Percentiles rank a stretch among this genome's conserved stretches.
These are phyloP conservation scores for Bothrops jararaca DNA, from an alignment of 2,113 vertebrate species.

Conservation along the genomic window DNA sequence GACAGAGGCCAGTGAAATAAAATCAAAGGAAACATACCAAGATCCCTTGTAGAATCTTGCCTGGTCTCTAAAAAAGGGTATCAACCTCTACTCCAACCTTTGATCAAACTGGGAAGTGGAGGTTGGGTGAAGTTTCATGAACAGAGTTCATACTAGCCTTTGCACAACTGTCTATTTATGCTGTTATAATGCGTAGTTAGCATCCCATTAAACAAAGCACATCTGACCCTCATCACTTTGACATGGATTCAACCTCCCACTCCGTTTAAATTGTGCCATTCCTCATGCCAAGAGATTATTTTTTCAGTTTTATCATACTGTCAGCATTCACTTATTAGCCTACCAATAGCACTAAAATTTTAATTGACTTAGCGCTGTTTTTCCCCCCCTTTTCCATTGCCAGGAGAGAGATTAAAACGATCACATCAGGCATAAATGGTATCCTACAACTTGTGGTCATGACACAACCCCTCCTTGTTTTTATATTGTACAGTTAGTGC, in stretches of 20 bases:
- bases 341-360: conserved; percentile 36
- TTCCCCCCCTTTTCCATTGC: conserved; percentile 11
- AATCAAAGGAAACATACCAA: background rate
- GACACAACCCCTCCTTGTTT: background rate
- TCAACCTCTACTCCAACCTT: background rate
- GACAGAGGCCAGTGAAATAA: background rate
- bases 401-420: background rate
- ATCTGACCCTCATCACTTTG: background rate
- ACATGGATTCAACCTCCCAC: background rate
- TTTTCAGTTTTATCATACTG: conserved; percentile 14
- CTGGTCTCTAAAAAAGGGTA: background rate
- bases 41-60: background rate
- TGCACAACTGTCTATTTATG: background rate
- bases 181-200: background rate
- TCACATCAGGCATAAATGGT: background rate
- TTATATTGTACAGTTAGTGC: background rate
- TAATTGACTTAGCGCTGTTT: conserved; percentile 40
- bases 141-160: background rate
- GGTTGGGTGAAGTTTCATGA: background rate
- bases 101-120: background rate
- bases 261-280: background rate
- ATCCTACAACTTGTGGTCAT: conserved; percentile 10
- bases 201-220: background rate
- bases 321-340: conserved; percentile 41
- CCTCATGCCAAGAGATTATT: background rate